Evolutionary conservation across 2,113 vertebrate species (phyloP).

Genomic region (Stegastes partitus): DNA sequence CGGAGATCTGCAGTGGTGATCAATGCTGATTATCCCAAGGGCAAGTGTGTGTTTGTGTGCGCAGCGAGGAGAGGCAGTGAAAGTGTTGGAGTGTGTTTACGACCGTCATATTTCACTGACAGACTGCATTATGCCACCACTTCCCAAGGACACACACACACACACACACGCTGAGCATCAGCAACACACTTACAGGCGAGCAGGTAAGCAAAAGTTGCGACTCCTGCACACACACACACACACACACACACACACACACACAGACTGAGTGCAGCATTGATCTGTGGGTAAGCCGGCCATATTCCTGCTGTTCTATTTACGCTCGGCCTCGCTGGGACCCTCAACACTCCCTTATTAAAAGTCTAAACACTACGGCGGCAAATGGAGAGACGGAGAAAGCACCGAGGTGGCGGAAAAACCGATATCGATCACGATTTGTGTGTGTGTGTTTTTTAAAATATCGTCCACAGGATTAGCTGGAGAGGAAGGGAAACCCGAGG

Average conservation of each 20-base stretch:
- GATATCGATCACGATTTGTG: conserved; percentile 38
- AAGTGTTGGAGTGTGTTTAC: conserved; percentile 70
- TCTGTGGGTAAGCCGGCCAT: conserved; percentile 64
- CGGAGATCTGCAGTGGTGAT: conserved; percentile 24
- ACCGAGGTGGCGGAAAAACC: conserved; percentile 24
- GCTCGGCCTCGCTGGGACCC: conserved; percentile 72
- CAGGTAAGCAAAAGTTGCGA: conserved; percentile 2
- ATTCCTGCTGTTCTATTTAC: conserved; percentile 77
- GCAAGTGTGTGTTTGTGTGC: neutral
- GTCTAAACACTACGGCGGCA: conserved; percentile 62
- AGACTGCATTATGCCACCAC: conserved; percentile 65
- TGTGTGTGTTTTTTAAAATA: no score
- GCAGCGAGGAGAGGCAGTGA: conserved; percentile 39
- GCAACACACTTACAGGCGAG: conserved; percentile 14
- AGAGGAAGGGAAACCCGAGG: neutral
- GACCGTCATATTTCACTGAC: conserved; percentile 68
- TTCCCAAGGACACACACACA: conserved; percentile 56
- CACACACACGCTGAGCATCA: conserved; percentile 2
- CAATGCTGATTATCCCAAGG: conserved; percentile 50
- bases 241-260: conserved; percentile 24
- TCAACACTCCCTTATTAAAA: conserved; percentile 77
- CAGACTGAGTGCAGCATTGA: conserved; percentile 71
- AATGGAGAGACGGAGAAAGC: conserved; percentile 20
- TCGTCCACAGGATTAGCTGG: no score
- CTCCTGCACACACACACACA: neutral